phyloP scores from a whole-genome alignment of 2,113 vertebrate genomes.

The Silurus glanis region DNA sequence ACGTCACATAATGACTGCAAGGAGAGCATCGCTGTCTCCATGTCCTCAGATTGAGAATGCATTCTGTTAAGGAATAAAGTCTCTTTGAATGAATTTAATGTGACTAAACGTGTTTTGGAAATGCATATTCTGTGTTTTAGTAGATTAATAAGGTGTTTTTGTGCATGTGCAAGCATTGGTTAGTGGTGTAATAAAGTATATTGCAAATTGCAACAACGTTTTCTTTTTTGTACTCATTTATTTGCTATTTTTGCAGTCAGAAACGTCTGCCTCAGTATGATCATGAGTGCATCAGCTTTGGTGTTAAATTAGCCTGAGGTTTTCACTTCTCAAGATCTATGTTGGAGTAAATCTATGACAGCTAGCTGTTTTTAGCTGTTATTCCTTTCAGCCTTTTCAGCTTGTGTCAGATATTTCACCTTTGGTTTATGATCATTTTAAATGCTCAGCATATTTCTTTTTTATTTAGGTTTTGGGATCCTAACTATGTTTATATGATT shows the following conservation, averaged over 20 bases:
- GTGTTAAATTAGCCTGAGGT: neutral
- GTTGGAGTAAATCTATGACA: neutral
- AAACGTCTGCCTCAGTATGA: neutral
- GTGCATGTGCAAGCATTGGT: neutral
- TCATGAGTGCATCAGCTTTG: neutral
- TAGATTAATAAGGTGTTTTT: neutral
- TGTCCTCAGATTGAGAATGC: conserved; percentile 8
- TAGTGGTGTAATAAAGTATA: neutral
- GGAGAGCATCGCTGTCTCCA: conserved; percentile 7
- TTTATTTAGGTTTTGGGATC: neutral
- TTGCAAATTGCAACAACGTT: neutral
- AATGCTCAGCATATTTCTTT: neutral
- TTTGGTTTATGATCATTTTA: neutral
- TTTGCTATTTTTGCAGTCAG: neutral
- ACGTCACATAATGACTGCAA: conserved; percentile 26
- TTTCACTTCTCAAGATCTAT: neutral
- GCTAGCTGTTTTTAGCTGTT: neutral
- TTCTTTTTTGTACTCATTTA: neutral
- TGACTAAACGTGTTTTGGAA: no score
- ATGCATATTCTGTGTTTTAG: neutral
- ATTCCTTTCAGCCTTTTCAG: neutral
- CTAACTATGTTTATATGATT: neutral
- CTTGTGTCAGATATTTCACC: neutral
- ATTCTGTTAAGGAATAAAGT: neutral
- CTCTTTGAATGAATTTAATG: no score